These are phyloP conservation scores for Morpho deidamia DNA, from an alignment of 2,888 invertebrate species.

Conservation along the genomic window DNA sequence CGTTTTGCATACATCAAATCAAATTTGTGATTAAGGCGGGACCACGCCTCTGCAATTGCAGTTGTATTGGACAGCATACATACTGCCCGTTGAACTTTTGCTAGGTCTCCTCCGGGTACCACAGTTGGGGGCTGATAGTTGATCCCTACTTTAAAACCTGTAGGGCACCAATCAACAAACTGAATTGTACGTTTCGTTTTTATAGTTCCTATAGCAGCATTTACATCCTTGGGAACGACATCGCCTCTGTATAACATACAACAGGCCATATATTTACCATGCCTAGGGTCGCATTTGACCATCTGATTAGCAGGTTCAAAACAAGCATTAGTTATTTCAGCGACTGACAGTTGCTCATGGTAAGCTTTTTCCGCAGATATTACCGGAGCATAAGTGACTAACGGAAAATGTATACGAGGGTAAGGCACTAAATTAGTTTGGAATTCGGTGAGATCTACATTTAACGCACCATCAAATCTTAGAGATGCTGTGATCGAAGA, in stretches of 20 bases:
- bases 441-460: conserved; percentile 95
- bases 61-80: conserved; percentile 99
- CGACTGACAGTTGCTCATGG: conserved; percentile 93
- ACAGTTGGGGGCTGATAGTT: conserved; percentile 93
- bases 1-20: conserved; percentile 98
- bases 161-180: conserved; percentile 95
- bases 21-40: conserved; percentile 95
- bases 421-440: conserved; percentile 96
- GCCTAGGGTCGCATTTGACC: conserved; percentile 94
- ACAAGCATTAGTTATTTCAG: conserved; percentile 96
- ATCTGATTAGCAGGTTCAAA: conserved; percentile 98
- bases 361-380: conserved; percentile 96
- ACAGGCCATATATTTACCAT: conserved; percentile 96
- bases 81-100: conserved; percentile 95
- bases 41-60: conserved; percentile 98
- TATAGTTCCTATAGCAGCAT: conserved; percentile 94
- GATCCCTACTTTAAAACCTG: conserved; percentile 87
- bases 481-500: conserved; percentile 95
- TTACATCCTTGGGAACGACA: conserved; percentile 96
- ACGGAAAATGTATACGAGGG: conserved; percentile 95
- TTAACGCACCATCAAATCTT: conserved; percentile 93
- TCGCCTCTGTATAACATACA: conserved; percentile 97
- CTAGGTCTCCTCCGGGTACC: conserved; percentile 93
- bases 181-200: conserved; percentile 96
- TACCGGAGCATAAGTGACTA: conserved; percentile 94